Percentiles rank a stretch among this genome's conserved stretches.
These are phyloP conservation scores for Anniella stebbinsi DNA, from an alignment of 2,797 vertebrate species.

Conservation along the genomic window DNA sequence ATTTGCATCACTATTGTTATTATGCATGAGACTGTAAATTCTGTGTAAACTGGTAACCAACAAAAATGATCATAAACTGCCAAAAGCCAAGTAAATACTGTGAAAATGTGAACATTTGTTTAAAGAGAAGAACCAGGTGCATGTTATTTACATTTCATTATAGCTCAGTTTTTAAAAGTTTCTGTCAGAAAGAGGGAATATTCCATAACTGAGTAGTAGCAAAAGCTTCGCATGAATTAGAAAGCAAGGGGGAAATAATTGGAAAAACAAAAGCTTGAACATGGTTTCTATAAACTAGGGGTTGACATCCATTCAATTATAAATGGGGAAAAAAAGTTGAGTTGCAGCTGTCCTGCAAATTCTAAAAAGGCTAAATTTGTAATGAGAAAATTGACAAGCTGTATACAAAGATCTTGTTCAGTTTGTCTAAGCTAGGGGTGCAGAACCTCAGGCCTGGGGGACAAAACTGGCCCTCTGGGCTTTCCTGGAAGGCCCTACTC, in stretches of 20 bases:
- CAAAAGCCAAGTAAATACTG: constrained; percentile 20
- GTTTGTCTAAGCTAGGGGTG: background rate
- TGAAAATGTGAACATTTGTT: constrained; percentile 32
- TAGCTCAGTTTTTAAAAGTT: constrained; percentile 6
- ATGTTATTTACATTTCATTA: constrained; percentile 41
- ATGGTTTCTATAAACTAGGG: background rate
- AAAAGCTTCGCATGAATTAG: background rate
- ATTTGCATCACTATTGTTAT: constrained; percentile 35
- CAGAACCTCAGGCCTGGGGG: too few relatives aligned
- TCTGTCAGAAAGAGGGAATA: constrained; percentile 7
- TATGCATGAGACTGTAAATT: constrained; percentile 41
- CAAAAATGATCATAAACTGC: constrained; percentile 25
- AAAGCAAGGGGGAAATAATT: background rate
- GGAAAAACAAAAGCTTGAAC: background rate
- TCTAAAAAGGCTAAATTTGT: background rate
- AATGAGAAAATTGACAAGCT: background rate
- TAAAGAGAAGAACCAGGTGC: constrained; percentile 22
- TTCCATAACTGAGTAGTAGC: background rate
- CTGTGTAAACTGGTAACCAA: constrained; percentile 37
- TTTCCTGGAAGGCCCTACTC: too few relatives aligned
- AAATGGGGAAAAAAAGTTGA: background rate
- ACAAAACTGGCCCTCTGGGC: too few relatives aligned
- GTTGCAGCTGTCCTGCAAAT: background rate
- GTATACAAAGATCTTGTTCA: background rate
- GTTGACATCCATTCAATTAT: constrained; percentile 6